Evolutionary conservation across 2,888 invertebrate species (phyloP), one percentile per base, ranked within the genome.

Genomic region (Aspidapion aeneum): DNA sequence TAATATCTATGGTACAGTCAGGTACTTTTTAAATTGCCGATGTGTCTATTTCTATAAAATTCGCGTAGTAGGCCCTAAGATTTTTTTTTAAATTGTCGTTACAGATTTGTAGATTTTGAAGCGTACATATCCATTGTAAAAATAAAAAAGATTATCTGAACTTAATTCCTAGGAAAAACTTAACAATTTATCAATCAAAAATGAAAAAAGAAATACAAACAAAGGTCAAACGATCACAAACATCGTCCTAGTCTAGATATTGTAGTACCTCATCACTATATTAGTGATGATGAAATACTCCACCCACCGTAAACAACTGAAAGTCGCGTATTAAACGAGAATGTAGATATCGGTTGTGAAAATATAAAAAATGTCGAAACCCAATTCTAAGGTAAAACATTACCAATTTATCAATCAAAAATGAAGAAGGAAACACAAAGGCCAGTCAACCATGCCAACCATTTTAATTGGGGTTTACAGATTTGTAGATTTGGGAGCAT

Each of bases 401-500:
- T 80, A 94, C 98, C 83, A 89, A 89, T 84, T 90, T 93, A 78
- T 98, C 95, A 72, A 98, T 85, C 62, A 98, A 86, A 88, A 92
- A 98, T 75, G 95, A 94, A 18, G 93, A 96, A 0, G 98, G 98
- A 75, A 98, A 93, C 74, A 98, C 94, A 96, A 94, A 71, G 98
- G 95, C 81, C 98, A 99, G 1, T 90, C 86, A 67, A 95, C 86
- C 97, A 98, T 98, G 82, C 90, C 98, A 74, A 98, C 87, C 91
- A 98, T 93, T 54, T 96, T 95, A 19, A 97, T 93, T 86, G 61
- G 85, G 82, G 70, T 97, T n/a, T n/a, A n/a, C n/a, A n/a, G n/a
- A n/a, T n/a, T n/a, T n/a, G n/a, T n/a, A n/a, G n/a, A n/a, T n/a
- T n/a, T n/a, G n/a, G n/a, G n/a, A n/a, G n/a, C n/a, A n/a, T n/a